Evolutionary conservation across 2,888 invertebrate species (phyloP).

Genomic region (Drosophila nr. perissopoda): DNA sequence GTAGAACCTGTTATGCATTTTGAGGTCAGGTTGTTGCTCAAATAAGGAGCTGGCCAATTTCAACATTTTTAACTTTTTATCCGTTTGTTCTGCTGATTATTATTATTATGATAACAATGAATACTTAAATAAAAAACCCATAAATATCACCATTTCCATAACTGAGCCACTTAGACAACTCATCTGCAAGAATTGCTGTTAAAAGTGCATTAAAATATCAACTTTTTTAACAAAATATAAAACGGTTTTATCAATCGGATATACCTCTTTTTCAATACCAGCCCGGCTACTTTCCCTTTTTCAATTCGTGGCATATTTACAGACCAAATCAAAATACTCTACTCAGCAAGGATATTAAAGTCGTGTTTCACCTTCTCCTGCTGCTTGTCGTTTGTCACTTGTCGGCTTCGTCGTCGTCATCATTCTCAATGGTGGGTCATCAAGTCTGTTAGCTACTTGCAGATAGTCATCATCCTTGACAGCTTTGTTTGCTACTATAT

Average conservation of each 20-base stretch:
- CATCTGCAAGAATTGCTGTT: background rate
- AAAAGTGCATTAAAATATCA: background rate
- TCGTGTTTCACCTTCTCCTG: constrained; percentile 14
- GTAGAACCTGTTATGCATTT: background rate
- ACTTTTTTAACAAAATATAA: background rate
- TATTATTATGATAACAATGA: background rate
- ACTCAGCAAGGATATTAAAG: background rate
- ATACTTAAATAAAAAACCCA: background rate
- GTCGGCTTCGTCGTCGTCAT: constrained; percentile 9
- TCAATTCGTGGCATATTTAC: background rate
- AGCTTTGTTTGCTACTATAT: constrained; percentile 25
- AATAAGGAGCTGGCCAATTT: background rate
- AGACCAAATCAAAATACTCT: constrained; percentile 1
- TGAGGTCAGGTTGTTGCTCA: background rate
- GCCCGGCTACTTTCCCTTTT: background rate
- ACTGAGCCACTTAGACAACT: background rate
- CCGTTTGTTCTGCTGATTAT: background rate
- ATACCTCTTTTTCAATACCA: too few species aligned
- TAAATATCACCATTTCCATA: background rate
- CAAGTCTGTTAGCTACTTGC: constrained; percentile 36
- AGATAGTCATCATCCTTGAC: constrained; percentile 41
- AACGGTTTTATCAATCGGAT: too few species aligned
- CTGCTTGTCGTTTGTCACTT: constrained; percentile 48
- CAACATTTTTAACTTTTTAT: background rate
- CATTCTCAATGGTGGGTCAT: constrained; percentile 37